Percentiles rank a stretch among this genome's conserved stretches.
Conservation (phyloP, 2,888 invertebrate species). For the Leptopilina drosophilae region DNA sequence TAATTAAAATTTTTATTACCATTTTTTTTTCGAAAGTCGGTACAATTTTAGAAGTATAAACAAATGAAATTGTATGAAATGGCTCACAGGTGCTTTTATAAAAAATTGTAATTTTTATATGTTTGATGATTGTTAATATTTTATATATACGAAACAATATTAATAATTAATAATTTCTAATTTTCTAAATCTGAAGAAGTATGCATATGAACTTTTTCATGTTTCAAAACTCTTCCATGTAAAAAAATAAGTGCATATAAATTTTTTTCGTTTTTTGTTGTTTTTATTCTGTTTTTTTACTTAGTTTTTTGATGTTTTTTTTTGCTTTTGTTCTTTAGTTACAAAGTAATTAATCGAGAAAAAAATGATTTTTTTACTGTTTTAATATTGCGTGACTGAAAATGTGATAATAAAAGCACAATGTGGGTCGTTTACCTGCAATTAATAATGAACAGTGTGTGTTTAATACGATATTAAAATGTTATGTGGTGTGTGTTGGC, state of each 20-base stretch:
- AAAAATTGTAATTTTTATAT: background rate
- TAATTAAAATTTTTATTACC: too few species aligned
- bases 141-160: background rate
- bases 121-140: background rate
- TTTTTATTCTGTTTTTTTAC: background rate
- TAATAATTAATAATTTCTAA: too few species aligned
- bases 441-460: conserved; percentile 15
- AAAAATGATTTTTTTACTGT: background rate
- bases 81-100: conserved; percentile 4
- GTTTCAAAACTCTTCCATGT: too few species aligned
- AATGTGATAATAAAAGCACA: conserved; percentile 13
- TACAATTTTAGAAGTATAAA: conserved; percentile 6
- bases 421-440: conserved; percentile 21
- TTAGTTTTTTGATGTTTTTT: background rate
- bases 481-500: conserved; percentile 32
- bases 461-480: conserved; percentile 18
- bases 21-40: background rate
- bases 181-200: too few species aligned
- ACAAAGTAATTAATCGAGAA: background rate
- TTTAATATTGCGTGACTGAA: conserved; percentile 20
- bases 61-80: background rate
- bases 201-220: too few species aligned
- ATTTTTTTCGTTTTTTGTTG: background rate
- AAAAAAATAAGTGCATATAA: too few species aligned
- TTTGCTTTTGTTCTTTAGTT: background rate